A percentile compares a stretch with the other conserved stretches of the same genome.
These are phyloP conservation scores for Furcula furcula DNA, from an alignment of 2,888 invertebrate genomes.

Conservation along the genomic window DNA sequence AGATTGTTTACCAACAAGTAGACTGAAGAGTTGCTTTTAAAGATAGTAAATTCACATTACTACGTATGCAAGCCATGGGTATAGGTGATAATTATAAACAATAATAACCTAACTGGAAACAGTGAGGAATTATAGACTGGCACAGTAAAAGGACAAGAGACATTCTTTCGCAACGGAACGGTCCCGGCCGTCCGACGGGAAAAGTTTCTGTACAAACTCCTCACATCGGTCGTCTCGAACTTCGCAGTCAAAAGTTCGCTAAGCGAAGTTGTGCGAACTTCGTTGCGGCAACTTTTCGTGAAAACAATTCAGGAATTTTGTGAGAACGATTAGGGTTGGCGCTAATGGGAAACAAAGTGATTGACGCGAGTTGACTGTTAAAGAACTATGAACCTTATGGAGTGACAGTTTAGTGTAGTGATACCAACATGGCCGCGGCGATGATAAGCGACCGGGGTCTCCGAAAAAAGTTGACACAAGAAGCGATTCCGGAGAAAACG, in stretches of 20 bases:
- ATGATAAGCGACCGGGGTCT: constrained; percentile 80
- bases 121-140: too few species aligned
- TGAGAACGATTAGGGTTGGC: constrained; percentile 14
- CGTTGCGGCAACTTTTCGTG: constrained; percentile 56
- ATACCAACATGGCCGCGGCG: constrained; percentile 75
- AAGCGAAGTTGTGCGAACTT: constrained; percentile 64
- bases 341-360: constrained; percentile 23
- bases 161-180: constrained; percentile 27
- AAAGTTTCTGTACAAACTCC: constrained; percentile 60
- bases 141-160: constrained; percentile 28
- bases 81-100: too few species aligned
- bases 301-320: constrained; percentile 50
- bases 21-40: constrained; percentile 10
- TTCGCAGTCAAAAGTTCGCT: constrained; percentile 69
- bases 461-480: constrained; percentile 74
- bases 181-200: constrained; percentile 39
- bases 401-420: constrained; percentile 28
- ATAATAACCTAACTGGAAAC: too few species aligned
- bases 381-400: background rate
- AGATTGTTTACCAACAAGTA: constrained; percentile 21
- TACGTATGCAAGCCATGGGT: too few species aligned
- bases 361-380: background rate
- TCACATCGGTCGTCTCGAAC: constrained; percentile 59
- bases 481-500: constrained; percentile 70
- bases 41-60: constrained; percentile 8